Evolutionary conservation across 2,797 vertebrate genomes (phyloP).

Genomic region (Enteromius viviparus): DNA sequence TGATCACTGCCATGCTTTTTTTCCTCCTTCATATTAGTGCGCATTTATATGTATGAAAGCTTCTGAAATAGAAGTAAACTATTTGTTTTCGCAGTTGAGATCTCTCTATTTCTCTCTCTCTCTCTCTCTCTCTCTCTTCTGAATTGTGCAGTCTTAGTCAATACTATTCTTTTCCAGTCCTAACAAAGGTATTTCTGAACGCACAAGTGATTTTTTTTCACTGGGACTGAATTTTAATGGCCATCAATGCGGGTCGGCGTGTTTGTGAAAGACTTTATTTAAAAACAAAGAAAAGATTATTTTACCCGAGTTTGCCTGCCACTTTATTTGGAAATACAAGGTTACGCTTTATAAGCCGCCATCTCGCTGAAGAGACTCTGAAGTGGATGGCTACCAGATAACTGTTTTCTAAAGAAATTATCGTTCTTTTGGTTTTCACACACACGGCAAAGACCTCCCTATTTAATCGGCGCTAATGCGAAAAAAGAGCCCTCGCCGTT

Average conservation of each 20-base stretch:
- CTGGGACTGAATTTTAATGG: slow-evolving; percentile 35
- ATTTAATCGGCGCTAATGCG: slow-evolving; percentile 65
- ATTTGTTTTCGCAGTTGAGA: background rate
- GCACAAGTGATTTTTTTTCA: slow-evolving; percentile 15
- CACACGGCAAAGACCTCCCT: slow-evolving; percentile 72
- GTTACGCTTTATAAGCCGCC: slow-evolving; percentile 83
- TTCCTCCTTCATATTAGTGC: background rate
- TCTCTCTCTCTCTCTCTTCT: background rate
- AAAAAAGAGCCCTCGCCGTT: slow-evolving; percentile 66
- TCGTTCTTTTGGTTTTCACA: slow-evolving; percentile 83
- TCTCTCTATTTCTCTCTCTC: background rate
- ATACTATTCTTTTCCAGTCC: slow-evolving; percentile 37
- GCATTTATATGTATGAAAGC: background rate
- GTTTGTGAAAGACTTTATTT: slow-evolving; percentile 47
- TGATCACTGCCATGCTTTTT: background rate
- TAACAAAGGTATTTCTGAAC: slow-evolving; percentile 20
- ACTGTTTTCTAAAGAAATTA: slow-evolving; percentile 84
- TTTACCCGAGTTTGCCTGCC: slow-evolving; percentile 64
- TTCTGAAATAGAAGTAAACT: background rate
- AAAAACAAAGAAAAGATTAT: slow-evolving; percentile 47
- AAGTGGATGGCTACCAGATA: slow-evolving; percentile 78
- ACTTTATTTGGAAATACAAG: slow-evolving; percentile 79
- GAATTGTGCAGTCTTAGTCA: background rate
- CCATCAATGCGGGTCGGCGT: slow-evolving; percentile 24
- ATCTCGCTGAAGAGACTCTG: slow-evolving; percentile 80